phyloP scores from a whole-genome alignment of 1,140 invertebrate species.

The Nixonia krombeini region DNA sequence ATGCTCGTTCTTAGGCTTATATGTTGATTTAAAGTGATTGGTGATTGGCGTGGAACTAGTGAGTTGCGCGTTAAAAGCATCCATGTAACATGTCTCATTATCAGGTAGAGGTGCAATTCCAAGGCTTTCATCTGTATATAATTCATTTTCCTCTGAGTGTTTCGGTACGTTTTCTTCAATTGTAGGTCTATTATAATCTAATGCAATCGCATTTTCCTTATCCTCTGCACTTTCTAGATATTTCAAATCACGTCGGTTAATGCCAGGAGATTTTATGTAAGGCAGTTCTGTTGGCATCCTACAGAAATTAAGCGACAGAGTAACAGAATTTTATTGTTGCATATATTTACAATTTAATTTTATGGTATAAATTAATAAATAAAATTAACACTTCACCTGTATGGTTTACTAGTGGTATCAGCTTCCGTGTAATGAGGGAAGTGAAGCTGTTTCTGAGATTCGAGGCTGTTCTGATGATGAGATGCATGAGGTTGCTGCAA shows the following conservation, averaged over 20 bases:
- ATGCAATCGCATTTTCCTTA: constrained; percentile 61
- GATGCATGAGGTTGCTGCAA: constrained; percentile 24
- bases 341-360: too few species aligned
- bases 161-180: constrained; percentile 47
- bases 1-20: constrained; percentile 42
- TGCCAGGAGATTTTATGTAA: constrained; percentile 64
- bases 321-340: too few species aligned
- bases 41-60: constrained; percentile 62
- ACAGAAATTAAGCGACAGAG: too few species aligned
- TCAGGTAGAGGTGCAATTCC: constrained; percentile 57
- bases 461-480: constrained; percentile 4
- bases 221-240: constrained; percentile 64
- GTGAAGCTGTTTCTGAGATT: constrained; percentile 53
- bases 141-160: constrained; percentile 50
- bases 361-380: too few species aligned
- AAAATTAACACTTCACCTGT: too few species aligned
- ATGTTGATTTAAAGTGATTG: constrained; percentile 57
- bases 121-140: constrained; percentile 62
- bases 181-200: constrained; percentile 58
- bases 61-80: constrained; percentile 56
- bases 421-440: constrained; percentile 49
- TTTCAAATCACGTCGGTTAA: constrained; percentile 63
- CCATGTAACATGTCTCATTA: constrained; percentile 62
- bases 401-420: constrained; percentile 56
- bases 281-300: constrained; percentile 62